These are phyloP conservation scores for Ammodytes marinus DNA, from an alignment of 2,113 vertebrate genomes.

Conservation along the genomic window DNA sequence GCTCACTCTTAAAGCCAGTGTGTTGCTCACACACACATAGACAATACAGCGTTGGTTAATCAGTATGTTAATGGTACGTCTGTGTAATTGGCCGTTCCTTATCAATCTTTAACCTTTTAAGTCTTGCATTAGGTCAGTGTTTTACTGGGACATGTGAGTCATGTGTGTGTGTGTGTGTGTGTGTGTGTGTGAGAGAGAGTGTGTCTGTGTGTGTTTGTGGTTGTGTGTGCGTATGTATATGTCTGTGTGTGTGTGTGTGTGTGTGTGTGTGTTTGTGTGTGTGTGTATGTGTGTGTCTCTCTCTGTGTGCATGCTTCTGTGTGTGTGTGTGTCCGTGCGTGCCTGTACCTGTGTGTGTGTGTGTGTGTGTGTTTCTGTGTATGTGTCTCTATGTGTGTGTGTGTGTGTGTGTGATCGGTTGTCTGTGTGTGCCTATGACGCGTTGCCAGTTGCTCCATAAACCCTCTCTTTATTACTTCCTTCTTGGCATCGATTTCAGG, in stretches of 20 bases:
- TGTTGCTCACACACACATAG: background rate
- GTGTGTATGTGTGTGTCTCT: too few relatives aligned
- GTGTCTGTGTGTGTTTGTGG: too few relatives aligned
- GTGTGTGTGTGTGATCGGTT: background rate
- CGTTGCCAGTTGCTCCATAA: background rate
- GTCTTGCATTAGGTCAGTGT: background rate
- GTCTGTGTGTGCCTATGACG: background rate
- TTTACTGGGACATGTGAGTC: background rate
- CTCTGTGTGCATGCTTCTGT: too few relatives aligned
- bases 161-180: slow-evolving; percentile 6
- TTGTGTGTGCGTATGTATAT: too few relatives aligned
- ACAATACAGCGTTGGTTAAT: slow-evolving; percentile 16
- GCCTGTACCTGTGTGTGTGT: too few relatives aligned
- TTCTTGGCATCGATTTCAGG: slow-evolving; percentile 16
- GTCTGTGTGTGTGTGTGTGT: too few relatives aligned
- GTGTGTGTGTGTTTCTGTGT: too few relatives aligned
- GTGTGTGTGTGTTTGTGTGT: too few relatives aligned
- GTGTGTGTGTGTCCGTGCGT: too few relatives aligned
- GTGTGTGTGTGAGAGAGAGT: background rate
- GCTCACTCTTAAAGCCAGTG: background rate
- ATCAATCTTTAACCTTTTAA: slow-evolving; percentile 59
- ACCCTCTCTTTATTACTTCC: slow-evolving; percentile 8
- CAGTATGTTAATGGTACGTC: slow-evolving; percentile 20
- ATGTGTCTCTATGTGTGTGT: too few relatives aligned
- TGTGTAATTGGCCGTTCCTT: background rate